Conservation (phyloP, 2,113 vertebrate genomes). For the Semnornis frantzii region DNA sequence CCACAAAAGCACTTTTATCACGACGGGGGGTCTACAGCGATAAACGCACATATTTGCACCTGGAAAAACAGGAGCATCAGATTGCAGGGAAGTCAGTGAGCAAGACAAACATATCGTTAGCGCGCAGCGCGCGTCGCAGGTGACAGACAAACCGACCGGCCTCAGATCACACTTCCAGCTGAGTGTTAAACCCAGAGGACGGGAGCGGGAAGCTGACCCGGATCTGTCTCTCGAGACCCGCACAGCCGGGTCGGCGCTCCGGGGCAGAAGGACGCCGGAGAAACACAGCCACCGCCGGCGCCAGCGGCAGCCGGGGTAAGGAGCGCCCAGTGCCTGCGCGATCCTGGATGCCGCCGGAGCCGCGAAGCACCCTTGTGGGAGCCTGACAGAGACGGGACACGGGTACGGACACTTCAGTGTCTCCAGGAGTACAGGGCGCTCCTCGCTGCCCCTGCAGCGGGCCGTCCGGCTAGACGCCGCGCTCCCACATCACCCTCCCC, state of each 20-base stretch:
- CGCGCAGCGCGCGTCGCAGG: neutral
- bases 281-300: neutral
- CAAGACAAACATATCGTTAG: neutral
- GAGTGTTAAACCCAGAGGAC: neutral
- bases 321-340: neutral
- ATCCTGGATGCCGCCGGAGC: neutral
- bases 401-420: too few relatives aligned
- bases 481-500: too few relatives aligned
- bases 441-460: neutral
- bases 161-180: neutral
- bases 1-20: neutral
- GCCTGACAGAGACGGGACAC: too few relatives aligned
- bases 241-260: neutral
- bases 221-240: neutral
- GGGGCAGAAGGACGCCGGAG: neutral
- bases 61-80: neutral
- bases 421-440: neutral
- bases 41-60: neutral
- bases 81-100: neutral
- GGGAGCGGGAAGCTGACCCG: neutral
- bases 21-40: neutral
- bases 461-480: neutral
- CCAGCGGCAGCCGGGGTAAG: neutral
- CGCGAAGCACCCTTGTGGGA: neutral
- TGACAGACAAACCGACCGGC: neutral